Evolutionary conservation across 64 coral and sea anemone species (phyloP), one percentile per base, ranked within the genome.

Genomic region (Pocillopora damicornis): DNA sequence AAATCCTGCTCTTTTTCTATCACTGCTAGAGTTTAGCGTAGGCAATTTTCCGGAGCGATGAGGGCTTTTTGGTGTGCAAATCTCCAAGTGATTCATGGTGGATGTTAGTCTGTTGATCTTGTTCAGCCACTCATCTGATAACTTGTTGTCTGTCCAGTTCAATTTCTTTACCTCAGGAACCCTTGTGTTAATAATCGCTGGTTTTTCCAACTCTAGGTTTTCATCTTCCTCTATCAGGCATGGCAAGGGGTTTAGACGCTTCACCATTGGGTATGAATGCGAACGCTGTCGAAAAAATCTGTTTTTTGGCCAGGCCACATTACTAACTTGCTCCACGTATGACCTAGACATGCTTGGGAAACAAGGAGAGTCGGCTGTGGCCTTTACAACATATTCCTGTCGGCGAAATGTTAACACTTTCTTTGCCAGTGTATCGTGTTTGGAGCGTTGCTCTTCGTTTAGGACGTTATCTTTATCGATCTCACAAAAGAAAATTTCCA

Each of bases 41-140:
- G 38, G 20, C 10, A 2, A 22, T 20, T 25, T 85, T 11, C 3
- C 65, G 11, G 64, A 23, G 4, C 15, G 36, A 18, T 25, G 14
- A 25, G 63, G 35, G 13, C 18, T 63, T 73, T 85, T 72, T n/a
- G 42, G 13, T 42, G 18, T 7, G 5, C 63, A 26, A 15, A 34
- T 56, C 45, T 71, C 81, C 3, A 61, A 60, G 22, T 15, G 35
- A 15, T 23, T 37, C 42, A 85, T 72, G 58, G 81, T 85, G 10
- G 81, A 85, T 15, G 63, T 72, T 22, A 85, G 13, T 38, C 22
- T 72, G 35, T 85, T 72, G 18, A 85, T 85, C 71, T 85, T 85
- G 37, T 37, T 9, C 5, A 85, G 81, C 81, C 63, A 85, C 30
- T 85, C 81, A 36, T 85, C 35, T 6, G 81, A 85, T 36, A 85